Evolutionary conservation across 2,888 invertebrate species (phyloP).

Genomic region (Dolichopus griseipennis): DNA sequence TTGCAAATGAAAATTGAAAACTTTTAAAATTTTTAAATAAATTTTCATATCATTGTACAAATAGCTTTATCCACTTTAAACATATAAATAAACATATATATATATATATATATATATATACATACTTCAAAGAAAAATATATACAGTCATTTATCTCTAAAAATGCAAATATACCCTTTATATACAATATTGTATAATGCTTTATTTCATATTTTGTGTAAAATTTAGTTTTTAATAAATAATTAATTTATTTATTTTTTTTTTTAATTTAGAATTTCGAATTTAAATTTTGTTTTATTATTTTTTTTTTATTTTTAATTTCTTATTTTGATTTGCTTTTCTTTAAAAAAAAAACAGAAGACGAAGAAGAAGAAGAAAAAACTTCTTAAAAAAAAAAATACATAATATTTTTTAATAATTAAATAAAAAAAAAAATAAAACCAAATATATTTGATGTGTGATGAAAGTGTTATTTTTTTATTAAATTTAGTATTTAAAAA

Average conservation of each 20-base stretch:
- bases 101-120: too few relatives aligned
- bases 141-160: too few relatives aligned
- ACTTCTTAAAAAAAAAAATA: neutral
- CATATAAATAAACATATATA: too few relatives aligned
- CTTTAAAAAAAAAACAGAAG: neutral
- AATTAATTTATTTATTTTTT: neutral
- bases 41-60: too few relatives aligned
- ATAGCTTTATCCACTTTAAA: too few relatives aligned
- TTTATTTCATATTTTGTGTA: neutral
- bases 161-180: too few relatives aligned
- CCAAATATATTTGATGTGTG: neutral
- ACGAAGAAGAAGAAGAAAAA: neutral
- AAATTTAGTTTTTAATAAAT: too few relatives aligned
- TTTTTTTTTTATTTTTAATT: neutral
- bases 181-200: too few relatives aligned
- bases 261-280: neutral
- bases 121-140: too few relatives aligned
- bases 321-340: neutral
- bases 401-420: too few relatives aligned
- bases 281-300: neutral
- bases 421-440: neutral
- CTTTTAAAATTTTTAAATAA: too few relatives aligned
- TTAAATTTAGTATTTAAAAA: neutral
- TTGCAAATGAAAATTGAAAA: too few relatives aligned
- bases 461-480: neutral